These are phyloP conservation scores for Sthenelais limicola DNA, from an alignment of 2,888 invertebrate species.

Conservation along the genomic window DNA sequence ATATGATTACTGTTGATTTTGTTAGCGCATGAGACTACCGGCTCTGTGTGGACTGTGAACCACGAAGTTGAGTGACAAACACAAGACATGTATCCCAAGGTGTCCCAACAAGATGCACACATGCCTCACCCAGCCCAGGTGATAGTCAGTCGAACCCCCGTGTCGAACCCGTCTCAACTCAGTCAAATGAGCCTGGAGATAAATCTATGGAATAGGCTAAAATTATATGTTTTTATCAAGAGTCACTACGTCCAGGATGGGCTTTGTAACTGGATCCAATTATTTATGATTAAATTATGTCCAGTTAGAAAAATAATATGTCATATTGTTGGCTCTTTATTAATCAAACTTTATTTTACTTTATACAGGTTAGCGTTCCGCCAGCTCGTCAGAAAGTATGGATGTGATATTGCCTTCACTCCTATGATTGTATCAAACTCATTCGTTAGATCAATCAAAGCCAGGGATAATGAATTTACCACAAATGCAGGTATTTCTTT, in stretches of 20 bases:
- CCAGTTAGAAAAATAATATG: neutral
- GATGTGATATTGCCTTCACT: constrained; percentile 91
- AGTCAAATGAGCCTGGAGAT: too few relatives aligned
- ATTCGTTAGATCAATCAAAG: constrained; percentile 89
- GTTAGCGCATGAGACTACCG: too few relatives aligned
- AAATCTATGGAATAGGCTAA: too few relatives aligned
- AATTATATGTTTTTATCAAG: neutral
- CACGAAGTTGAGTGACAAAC: too few relatives aligned
- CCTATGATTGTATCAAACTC: constrained; percentile 98
- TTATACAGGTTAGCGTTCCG: constrained; percentile 82
- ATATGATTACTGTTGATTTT: neutral
- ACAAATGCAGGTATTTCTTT: constrained; percentile 67
- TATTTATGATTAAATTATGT: constrained; percentile 2
- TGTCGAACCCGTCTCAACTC: too few relatives aligned
- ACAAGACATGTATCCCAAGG: too few relatives aligned
- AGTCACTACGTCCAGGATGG: neutral
- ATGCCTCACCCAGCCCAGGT: too few relatives aligned
- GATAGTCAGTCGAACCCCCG: too few relatives aligned
- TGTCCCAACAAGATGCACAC: too few relatives aligned
- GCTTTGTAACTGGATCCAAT: neutral
- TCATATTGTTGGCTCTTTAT: neutral
- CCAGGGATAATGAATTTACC: constrained; percentile 77
- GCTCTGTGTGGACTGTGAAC: too few relatives aligned
- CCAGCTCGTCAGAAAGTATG: constrained; percentile 82
- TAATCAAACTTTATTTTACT: constrained; percentile 31